These are phyloP conservation scores for Epicampocera succincta DNA, from an alignment of 2,888 invertebrate species.

Conservation along the genomic window DNA sequence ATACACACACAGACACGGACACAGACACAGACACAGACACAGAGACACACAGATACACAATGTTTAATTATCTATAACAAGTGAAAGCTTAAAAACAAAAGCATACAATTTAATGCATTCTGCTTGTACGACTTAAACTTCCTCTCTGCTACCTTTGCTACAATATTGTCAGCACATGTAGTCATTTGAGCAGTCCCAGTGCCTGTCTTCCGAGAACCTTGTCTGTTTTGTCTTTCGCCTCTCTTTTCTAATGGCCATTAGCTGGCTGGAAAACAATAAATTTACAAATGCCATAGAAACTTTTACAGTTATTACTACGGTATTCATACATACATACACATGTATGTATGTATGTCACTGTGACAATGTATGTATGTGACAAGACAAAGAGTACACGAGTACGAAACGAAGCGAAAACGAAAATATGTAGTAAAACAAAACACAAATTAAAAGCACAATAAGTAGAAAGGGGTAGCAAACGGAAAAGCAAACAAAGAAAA, in stretches of 20 bases:
- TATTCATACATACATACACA: conserved; percentile 21
- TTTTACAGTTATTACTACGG: conserved; percentile 31
- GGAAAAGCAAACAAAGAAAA: background rate
- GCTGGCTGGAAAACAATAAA: conserved; percentile 45
- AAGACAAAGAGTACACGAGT: conserved; percentile 55
- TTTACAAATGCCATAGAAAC: conserved; percentile 41
- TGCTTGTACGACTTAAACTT: conserved; percentile 35
- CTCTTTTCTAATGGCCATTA: conserved; percentile 10
- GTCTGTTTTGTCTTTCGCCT: background rate
- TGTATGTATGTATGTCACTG: conserved; percentile 47
- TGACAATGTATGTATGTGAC: conserved; percentile 53
- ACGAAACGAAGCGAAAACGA: too few species aligned
- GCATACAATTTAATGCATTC: conserved; percentile 40
- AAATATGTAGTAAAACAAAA: conserved; percentile 15
- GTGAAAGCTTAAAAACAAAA: conserved; percentile 63
- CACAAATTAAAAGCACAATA: conserved; percentile 49
- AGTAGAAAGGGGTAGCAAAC: background rate
- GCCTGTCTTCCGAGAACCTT: too few species aligned
- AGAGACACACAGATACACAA: too few species aligned
- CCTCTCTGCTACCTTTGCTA: background rate
- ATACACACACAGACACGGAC: too few species aligned
- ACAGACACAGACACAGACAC: too few species aligned
- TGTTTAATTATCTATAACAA: conserved; percentile 63
- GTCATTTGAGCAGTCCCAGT: conserved; percentile 15
- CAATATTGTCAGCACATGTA: background rate